Evolutionary conservation across 2,113 vertebrate species (phyloP).

Genomic region (Barnardius zonarius): DNA sequence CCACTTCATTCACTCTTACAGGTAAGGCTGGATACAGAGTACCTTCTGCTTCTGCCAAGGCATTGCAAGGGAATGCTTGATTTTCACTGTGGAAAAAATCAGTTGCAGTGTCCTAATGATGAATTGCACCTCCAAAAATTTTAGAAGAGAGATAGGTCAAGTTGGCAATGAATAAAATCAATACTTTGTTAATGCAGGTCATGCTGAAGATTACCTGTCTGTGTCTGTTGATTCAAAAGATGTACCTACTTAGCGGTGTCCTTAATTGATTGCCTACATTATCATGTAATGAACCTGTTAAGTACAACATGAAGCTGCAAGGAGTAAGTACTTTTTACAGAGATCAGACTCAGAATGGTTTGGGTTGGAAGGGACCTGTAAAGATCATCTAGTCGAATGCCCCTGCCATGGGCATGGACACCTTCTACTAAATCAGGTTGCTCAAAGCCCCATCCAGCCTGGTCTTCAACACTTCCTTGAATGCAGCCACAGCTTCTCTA

Average conservation of each 20-base stretch:
- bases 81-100: background rate
- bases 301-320: background rate
- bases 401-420: background rate
- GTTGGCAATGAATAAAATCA: background rate
- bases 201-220: background rate
- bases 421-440: background rate
- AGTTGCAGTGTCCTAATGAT: background rate
- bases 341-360: background rate
- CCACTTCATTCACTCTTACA: background rate
- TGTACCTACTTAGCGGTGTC: background rate
- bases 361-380: background rate
- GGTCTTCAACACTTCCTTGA: background rate
- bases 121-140: background rate
- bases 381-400: background rate
- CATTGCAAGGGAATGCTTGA: background rate
- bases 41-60: background rate
- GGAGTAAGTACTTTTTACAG: background rate
- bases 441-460: background rate
- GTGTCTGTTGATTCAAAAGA: background rate
- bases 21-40: background rate
- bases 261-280: background rate
- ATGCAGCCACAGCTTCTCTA: background rate
- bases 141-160: background rate
- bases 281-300: background rate
- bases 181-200: background rate